A percentile compares a stretch with the other conserved stretches of the same genome.
Conservation (phyloP, 1,140 invertebrate species). For the Drosophila triauraria region DNA sequence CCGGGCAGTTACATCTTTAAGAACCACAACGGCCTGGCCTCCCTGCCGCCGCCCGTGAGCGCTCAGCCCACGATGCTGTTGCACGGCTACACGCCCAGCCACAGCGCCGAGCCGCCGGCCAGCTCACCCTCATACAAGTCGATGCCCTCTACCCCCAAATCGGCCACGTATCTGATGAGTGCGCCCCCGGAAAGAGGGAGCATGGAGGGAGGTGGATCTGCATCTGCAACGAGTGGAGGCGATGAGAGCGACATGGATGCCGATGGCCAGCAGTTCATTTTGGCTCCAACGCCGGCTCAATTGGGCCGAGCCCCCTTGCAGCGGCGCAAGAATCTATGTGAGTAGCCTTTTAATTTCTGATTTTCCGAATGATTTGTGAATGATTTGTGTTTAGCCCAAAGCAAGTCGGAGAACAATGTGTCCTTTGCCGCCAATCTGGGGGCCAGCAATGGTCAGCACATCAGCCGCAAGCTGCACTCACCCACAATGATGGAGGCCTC, state of each 20-base stretch:
- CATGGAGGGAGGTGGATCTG: slow-evolving; percentile 24
- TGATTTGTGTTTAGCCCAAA: slow-evolving; percentile 54
- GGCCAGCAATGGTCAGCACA: slow-evolving; percentile 67
- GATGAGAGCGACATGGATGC: slow-evolving; percentile 85
- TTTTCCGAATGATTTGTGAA: neutral
- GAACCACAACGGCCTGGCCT: slow-evolving; percentile 69
- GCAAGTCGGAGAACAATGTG: slow-evolving; percentile 67
- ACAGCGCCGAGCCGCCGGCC: slow-evolving; percentile 51
- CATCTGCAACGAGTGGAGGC: slow-evolving; percentile 27
- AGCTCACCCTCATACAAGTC: slow-evolving; percentile 76
- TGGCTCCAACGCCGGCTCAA: slow-evolving; percentile 97
- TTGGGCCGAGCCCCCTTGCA: slow-evolving; percentile 94
- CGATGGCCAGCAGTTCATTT: slow-evolving; percentile 89
- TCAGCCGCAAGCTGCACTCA: slow-evolving; percentile 70
- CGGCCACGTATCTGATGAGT: slow-evolving; percentile 65
- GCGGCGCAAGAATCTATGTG: slow-evolving; percentile 86
- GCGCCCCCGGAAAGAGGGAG: slow-evolving; percentile 61
- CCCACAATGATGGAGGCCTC: slow-evolving; percentile 66
- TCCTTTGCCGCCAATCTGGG: slow-evolving; percentile 36
- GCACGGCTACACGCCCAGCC: slow-evolving; percentile 68
- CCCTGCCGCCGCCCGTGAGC: slow-evolving; percentile 55
- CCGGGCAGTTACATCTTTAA: slow-evolving; percentile 65
- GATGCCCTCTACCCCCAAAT: slow-evolving; percentile 80
- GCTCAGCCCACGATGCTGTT: slow-evolving; percentile 71
- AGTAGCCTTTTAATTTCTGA: slow-evolving; percentile 16